A percentile compares a stretch with the other conserved stretches of the same genome.
Evolutionary conservation across 2,888 invertebrate species (phyloP).

Genomic region (Coleophora flavipennella): DNA sequence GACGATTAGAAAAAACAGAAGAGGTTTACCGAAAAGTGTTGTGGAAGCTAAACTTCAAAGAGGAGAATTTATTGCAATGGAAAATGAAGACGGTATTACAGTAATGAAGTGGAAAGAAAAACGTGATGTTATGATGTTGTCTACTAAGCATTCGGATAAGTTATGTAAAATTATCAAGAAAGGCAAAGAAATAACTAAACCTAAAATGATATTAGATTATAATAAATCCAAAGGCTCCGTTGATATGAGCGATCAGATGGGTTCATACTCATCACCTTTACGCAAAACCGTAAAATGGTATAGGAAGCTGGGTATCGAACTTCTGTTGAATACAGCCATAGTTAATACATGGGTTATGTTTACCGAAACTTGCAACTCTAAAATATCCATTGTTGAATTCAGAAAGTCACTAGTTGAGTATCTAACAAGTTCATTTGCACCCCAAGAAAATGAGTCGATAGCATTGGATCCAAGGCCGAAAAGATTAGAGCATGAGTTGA

Average conservation of each 20-base stretch:
- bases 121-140: constrained; percentile 20
- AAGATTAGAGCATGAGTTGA: constrained; percentile 5
- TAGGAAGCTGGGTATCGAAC: constrained; percentile 21
- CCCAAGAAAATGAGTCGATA: constrained; percentile 4
- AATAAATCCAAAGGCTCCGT: too few relatives aligned
- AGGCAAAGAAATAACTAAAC: too few relatives aligned
- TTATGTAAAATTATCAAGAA: too few relatives aligned
- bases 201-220: too few relatives aligned
- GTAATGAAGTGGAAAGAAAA: constrained; percentile 24
- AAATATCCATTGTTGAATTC: constrained; percentile 10
- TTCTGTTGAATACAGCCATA: constrained; percentile 20
- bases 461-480: constrained; percentile 3
- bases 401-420: constrained; percentile 6
- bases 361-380: constrained; percentile 10
- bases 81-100: too few relatives aligned
- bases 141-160: too few relatives aligned
- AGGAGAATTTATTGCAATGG: too few relatives aligned
- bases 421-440: not conserved
- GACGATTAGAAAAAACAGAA: too few relatives aligned
- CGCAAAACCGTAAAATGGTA: constrained; percentile 27
- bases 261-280: too few relatives aligned
- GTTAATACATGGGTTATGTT: constrained; percentile 19
- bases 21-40: too few relatives aligned
- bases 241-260: too few relatives aligned
- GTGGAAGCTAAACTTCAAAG: too few relatives aligned